Base-by-base conservation (phyloP, 1,140 invertebrate genomes). In the Drosophila kikkawai region DNA sequence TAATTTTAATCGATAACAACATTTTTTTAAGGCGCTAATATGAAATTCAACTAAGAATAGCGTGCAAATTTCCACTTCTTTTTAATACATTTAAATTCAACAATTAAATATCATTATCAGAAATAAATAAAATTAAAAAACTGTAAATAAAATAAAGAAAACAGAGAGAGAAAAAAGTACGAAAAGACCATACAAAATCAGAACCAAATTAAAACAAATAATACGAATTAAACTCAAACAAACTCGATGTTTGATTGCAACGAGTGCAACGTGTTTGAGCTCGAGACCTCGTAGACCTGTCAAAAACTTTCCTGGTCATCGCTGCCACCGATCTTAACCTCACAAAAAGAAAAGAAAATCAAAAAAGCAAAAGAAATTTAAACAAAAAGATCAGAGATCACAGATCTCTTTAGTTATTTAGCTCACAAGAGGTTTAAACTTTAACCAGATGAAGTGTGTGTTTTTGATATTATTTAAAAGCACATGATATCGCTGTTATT, bases 161-260 rank as follows among this genome's bases (percentile, higher is more conserved):
- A 12, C 8, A 19, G 22, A 22, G 2, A 22, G 22, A 22, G 22
- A 19, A 19, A 19, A 60, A 63, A 36, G 26, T 8, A 34, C 8
- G 4, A 9, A 2, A 26, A 26, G 29, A 50, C 15, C 3, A 26
- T 13, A 29, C 1, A 6, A 29, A 29, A 29, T 29, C 0, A 29
- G 26, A 29, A 29, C 26, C 26, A 29, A 29, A 29, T 29, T 6
- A 2, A 32, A 32, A 51, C 29, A 3, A 44, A 15, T 15, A n/a
- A 12, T 15, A 22, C 19, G 26, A 63, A 41, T 41, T 36, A 29
- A 9, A 9, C 3, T 32, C 36, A 39, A 48, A 41, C 26, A 15
- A 53, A n/a, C 48, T 63, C 32, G 41, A 66, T 63, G 60, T 11
- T 63, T 19, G 55, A 66, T 66, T 66, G 63, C 63, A 61, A 34